phyloP scores from a whole-genome alignment of 2,113 vertebrate genomes.

The Elaphurus davidianus region DNA sequence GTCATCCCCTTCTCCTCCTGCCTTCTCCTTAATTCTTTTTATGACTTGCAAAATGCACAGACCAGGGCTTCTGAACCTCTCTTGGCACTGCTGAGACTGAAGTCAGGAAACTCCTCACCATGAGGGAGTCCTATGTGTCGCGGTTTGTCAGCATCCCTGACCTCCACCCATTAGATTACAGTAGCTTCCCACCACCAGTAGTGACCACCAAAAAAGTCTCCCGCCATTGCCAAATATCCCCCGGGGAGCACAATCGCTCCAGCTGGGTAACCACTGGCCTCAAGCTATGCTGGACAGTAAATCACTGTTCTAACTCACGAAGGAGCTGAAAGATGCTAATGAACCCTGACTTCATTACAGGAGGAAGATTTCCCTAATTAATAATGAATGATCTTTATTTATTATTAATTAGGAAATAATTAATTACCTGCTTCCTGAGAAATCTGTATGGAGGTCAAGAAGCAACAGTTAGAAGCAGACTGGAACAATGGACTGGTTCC shows the following conservation, averaged over 20 bases:
- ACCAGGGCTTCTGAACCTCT: neutral
- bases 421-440: neutral
- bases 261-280: no score
- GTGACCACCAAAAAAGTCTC: neutral
- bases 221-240: no score
- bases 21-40: neutral
- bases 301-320: fast-evolving
- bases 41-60: neutral
- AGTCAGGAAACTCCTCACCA: neutral
- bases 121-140: fast-evolving
- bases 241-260: fast-evolving
- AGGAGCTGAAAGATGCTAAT: neutral
- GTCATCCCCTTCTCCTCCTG: neutral
- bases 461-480: neutral
- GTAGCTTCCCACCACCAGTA: no score
- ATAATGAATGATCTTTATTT: neutral
- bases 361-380: neutral
- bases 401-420: neutral
- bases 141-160: fast-evolving
- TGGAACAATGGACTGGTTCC: neutral
- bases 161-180: neutral
- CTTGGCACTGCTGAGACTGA: fast-evolving
- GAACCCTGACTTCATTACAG: neutral
- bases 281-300: no score
- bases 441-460: neutral